Conservation (phyloP, 2,797 vertebrate species). For the Fistularia tabacaria region DNA sequence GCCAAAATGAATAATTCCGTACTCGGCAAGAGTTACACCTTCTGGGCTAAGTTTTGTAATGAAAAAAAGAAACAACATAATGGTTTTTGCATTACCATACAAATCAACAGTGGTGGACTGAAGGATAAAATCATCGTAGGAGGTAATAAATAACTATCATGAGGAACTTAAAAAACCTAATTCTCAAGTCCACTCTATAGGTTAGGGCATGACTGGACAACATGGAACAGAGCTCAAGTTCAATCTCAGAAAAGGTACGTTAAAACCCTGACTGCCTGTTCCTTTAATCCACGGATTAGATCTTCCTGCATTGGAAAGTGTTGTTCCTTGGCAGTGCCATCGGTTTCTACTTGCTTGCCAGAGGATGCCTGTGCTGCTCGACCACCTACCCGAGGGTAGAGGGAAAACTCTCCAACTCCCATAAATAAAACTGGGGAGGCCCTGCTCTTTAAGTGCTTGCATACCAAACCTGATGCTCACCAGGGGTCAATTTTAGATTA, state of each 20-base stretch:
- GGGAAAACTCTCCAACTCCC: conserved; percentile 24
- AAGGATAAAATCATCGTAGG: too few relatives aligned
- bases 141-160: too few relatives aligned
- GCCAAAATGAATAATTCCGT: too few relatives aligned
- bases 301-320: conserved; percentile 43
- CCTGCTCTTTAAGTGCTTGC: background rate
- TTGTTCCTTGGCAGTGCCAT: conserved; percentile 26
- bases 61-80: too few relatives aligned
- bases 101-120: too few relatives aligned
- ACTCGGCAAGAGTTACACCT: too few relatives aligned
- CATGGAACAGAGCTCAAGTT: background rate
- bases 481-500: background rate
- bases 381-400: conserved; percentile 22
- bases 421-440: conserved; percentile 27
- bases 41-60: too few relatives aligned
- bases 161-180: too few relatives aligned
- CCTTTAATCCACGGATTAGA: conserved; percentile 11
- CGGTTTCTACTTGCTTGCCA: conserved; percentile 45
- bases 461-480: conserved; percentile 2
- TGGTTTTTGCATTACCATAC: too few relatives aligned
- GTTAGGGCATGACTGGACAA: background rate
- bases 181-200: too few relatives aligned
- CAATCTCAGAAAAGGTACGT: background rate
- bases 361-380: conserved; percentile 20
- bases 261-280: conserved; percentile 1